Evolutionary conservation across 1,140 invertebrate genomes (phyloP).

Genomic region (Drosophila willistoni): DNA sequence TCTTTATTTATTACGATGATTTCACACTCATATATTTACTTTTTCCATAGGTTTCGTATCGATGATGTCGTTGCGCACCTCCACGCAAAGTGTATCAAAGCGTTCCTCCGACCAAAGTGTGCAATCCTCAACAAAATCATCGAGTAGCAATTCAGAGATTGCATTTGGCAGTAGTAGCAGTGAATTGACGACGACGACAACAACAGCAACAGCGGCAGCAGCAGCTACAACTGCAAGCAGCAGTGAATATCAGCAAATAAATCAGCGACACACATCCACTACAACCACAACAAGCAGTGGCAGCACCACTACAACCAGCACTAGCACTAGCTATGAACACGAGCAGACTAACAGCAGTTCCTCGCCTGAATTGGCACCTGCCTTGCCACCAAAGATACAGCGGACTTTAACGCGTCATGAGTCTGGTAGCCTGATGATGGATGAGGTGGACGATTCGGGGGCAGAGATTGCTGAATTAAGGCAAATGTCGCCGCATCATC

Average conservation of each 20-base stretch:
- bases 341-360: slow-evolving; percentile 43
- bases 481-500: slow-evolving; percentile 55
- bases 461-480: slow-evolving; percentile 64
- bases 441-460: slow-evolving; percentile 83
- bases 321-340: slow-evolving; percentile 41
- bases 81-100: slow-evolving; percentile 86
- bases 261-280: slow-evolving; percentile 41
- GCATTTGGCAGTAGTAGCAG: slow-evolving; percentile 53
- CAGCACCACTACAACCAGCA: slow-evolving; percentile 36
- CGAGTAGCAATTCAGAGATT: slow-evolving; percentile 76
- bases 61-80: slow-evolving; percentile 87
- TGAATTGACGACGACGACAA: slow-evolving; percentile 35
- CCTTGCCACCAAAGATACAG: slow-evolving; percentile 86
- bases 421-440: slow-evolving; percentile 85
- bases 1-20: no score
- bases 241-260: slow-evolving; percentile 54
- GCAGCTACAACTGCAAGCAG: slow-evolving; percentile 29
- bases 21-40: no score
- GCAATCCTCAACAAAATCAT: slow-evolving; percentile 80
- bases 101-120: slow-evolving; percentile 86
- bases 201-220: slow-evolving; percentile 47
- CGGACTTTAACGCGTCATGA: slow-evolving; percentile 87
- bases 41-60: slow-evolving; percentile 87
- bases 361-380: slow-evolving; percentile 84
- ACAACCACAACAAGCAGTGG: slow-evolving; percentile 36